Conservation (phyloP, 2,888 invertebrate genomes). For the Nemapogon koenigi region DNA sequence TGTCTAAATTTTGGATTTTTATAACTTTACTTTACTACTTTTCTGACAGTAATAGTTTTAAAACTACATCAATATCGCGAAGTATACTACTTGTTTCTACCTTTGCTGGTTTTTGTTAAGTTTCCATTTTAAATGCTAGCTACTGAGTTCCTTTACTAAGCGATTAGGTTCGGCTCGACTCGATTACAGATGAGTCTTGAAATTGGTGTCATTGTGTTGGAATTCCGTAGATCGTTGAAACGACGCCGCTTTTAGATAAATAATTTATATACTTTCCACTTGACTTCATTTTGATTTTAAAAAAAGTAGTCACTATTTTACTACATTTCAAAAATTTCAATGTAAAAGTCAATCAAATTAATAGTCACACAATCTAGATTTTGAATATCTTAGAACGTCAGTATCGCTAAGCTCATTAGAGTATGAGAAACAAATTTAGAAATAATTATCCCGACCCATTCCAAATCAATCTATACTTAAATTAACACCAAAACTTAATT, state of each 20-base stretch:
- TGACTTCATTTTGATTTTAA: slow-evolving; percentile 2
- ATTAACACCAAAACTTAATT: slow-evolving; percentile 47
- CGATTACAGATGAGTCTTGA: slow-evolving; percentile 1
- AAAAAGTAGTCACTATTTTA: no score
- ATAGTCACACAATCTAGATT: no score
- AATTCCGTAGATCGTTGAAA: not conserved
- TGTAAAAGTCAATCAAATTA: no score
- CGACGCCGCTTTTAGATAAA: not conserved
- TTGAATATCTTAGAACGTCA: no score
- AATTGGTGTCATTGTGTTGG: slow-evolving; percentile 3
- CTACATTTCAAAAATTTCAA: no score
- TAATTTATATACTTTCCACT: slow-evolving; percentile 3
- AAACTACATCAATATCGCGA: no score
- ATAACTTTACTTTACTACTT: not conserved
- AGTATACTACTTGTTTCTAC: no score
- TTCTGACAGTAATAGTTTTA: not conserved
- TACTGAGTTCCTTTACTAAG: slow-evolving; percentile 33
- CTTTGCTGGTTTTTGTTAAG: no score
- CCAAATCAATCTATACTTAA: slow-evolving; percentile 12
- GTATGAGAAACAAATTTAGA: no score
- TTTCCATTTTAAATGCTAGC: not conserved
- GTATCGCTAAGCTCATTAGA: no score
- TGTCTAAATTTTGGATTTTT: not conserved
- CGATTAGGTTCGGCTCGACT: slow-evolving; percentile 31
- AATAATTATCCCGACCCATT: slow-evolving; percentile 8